Conservation (phyloP, 2,888 invertebrate genomes). For the Athalia circularis region DNA sequence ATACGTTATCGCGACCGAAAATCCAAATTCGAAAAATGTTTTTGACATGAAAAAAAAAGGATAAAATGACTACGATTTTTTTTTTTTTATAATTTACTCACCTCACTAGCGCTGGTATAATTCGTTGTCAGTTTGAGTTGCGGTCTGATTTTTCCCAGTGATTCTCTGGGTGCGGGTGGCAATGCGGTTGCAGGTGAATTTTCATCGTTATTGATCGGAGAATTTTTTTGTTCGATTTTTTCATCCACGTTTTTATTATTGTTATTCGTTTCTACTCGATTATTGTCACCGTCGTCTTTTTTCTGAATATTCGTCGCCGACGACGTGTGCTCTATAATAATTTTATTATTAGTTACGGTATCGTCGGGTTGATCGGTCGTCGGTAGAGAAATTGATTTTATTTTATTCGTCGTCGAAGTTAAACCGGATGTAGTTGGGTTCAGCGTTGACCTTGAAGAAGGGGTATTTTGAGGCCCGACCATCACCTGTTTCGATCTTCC, state of each 20-base stretch:
- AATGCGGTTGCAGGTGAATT: slow-evolving; percentile 7
- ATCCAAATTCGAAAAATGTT: background rate
- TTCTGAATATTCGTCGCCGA: no score
- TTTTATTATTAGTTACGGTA: no score
- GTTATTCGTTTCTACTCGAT: no score
- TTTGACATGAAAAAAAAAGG: background rate
- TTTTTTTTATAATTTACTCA: slow-evolving; percentile 56
- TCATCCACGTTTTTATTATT: background rate
- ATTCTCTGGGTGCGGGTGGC: slow-evolving; percentile 67
- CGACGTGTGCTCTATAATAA: no score
- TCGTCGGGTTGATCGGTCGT: no score
- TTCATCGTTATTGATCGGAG: slow-evolving; percentile 38
- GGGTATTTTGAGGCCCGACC: no score
- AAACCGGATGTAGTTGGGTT: no score
- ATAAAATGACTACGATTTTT: background rate
- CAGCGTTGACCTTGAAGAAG: no score
- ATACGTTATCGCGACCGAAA: background rate
- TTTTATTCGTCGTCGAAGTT: slow-evolving; percentile 26
- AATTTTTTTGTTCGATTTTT: background rate
- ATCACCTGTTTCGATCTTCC: no score
- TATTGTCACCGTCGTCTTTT: no score
- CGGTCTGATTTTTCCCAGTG: slow-evolving; percentile 70
- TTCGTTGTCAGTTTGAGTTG: slow-evolving; percentile 71
- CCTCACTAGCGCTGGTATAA: slow-evolving; percentile 70
- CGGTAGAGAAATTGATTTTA: background rate